phyloP scores from a whole-genome alignment of 2,888 invertebrate genomes.

The Rotaria socialis region DNA sequence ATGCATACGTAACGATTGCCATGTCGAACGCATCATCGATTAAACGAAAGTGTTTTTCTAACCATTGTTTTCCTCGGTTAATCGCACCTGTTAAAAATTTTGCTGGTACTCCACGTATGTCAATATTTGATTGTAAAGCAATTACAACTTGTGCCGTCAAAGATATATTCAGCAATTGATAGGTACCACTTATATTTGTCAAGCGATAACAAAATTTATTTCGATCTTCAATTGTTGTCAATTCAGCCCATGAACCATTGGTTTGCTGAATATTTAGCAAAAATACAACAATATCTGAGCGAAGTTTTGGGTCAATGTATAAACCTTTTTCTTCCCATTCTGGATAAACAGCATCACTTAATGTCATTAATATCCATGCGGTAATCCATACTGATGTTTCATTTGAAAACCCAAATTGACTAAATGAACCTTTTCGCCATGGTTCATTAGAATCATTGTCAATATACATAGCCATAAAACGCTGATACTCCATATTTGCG shows the following conservation, averaged over 20 bases:
- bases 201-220: conserved; percentile 69
- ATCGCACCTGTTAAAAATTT: conserved; percentile 45
- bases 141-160: conserved; percentile 88
- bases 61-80: conserved; percentile 63
- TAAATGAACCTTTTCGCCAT: conserved; percentile 38
- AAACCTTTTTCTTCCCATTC: conserved; percentile 88
- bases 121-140: conserved; percentile 63
- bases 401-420: conserved; percentile 42
- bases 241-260: conserved; percentile 81
- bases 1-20: conserved; percentile 79
- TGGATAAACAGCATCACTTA: conserved; percentile 86
- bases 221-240: conserved; percentile 68
- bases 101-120: conserved; percentile 38
- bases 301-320: conserved; percentile 82
- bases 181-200: conserved; percentile 61
- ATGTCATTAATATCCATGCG: conserved; percentile 78
- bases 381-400: conserved; percentile 68
- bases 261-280: conserved; percentile 75
- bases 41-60: conserved; percentile 74
- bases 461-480: conserved; percentile 39
- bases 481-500: conserved; percentile 43
- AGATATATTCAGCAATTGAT: conserved; percentile 68
- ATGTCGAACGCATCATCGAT: conserved; percentile 73
- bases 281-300: conserved; percentile 79
- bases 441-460: background rate